Base-by-base conservation (phyloP, 2,888 invertebrate species). In the Chloromyia formosa region DNA sequence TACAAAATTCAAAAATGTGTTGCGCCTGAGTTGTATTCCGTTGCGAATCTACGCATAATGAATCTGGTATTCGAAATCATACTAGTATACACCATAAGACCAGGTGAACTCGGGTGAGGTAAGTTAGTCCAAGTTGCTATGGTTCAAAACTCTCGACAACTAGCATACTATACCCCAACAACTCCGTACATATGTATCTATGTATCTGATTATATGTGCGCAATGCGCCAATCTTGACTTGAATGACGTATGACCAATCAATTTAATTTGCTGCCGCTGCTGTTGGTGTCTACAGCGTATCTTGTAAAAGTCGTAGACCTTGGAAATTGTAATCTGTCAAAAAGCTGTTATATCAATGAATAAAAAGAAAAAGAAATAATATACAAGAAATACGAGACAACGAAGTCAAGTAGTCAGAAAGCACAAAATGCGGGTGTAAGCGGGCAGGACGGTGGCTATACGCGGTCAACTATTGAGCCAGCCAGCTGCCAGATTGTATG, bases 231-330 rank as follows among this genome's bases (percentile, higher is more conserved):
- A 68, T 9, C 68, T 35, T 49, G 16, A n/a, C 49, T 49, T 5
- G 10, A 56, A 56, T 68, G 69, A 56, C 54, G 56, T 53, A 56
- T 54, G 18, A 40, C 56, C 27, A 69, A 54, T 22, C 58, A 58
- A 16, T 58, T 54, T 35, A 35, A 69, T 56, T 69, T 56, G 27
- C 53, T 61, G 74, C 62, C 61, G 62, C 27, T 49, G 66, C 27
- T 35, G 27, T 35, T 35, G 27, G 27, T 35, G 27, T 4, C 27
- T 35, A 4, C 27, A 35, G 7, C 27, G 27, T 73, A 66, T 74
- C 49, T 75, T 69, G 76, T 76, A 76, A 76, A 76, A 76, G 76
- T 75, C 75, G 76, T 76, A 73, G 76, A 75, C 76, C 76, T 76
- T 76, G 76, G 75, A 23, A 74, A 74, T 76, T 72, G 76, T 74